phyloP scores from a whole-genome alignment of 2,888 invertebrate species.

The Chromoteleia sp. region DNA sequence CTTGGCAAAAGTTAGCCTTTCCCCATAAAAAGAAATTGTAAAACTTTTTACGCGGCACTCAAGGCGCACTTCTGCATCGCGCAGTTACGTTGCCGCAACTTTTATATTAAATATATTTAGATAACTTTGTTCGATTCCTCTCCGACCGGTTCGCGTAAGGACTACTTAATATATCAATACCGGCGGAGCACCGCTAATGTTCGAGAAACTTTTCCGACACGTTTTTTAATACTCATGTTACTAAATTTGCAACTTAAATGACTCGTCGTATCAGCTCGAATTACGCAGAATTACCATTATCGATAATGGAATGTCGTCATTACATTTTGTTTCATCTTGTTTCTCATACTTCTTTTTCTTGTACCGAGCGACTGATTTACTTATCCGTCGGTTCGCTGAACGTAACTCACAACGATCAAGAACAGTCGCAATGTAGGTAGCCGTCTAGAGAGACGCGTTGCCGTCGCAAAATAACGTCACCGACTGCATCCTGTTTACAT shows the following conservation, averaged over 20 bases:
- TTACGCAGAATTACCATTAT: constrained; percentile 67
- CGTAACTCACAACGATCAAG: constrained; percentile 59
- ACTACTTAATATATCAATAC: constrained; percentile 32
- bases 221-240: constrained; percentile 56
- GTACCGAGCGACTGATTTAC: constrained; percentile 64
- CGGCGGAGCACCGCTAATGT: constrained; percentile 4
- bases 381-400: constrained; percentile 62
- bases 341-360: constrained; percentile 54
- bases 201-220: constrained; percentile 9
- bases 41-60: no score
- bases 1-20: no score
- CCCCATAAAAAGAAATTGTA: no score
- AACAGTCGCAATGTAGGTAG: constrained; percentile 58
- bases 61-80: no score
- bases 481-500: constrained; percentile 64
- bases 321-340: constrained; percentile 60
- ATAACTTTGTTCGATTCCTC: constrained; percentile 19
- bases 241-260: constrained; percentile 75
- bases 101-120: constrained; percentile 9
- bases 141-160: constrained; percentile 15
- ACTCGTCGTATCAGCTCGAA: constrained; percentile 67
- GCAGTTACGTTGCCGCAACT: no score
- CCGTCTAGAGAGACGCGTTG: constrained; percentile 43
- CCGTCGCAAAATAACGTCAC: constrained; percentile 61
- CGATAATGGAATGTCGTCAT: constrained; percentile 67